These are phyloP conservation scores for Recurvirostra avosetta DNA, from an alignment of 2,113 vertebrate genomes.

Conservation along the genomic window DNA sequence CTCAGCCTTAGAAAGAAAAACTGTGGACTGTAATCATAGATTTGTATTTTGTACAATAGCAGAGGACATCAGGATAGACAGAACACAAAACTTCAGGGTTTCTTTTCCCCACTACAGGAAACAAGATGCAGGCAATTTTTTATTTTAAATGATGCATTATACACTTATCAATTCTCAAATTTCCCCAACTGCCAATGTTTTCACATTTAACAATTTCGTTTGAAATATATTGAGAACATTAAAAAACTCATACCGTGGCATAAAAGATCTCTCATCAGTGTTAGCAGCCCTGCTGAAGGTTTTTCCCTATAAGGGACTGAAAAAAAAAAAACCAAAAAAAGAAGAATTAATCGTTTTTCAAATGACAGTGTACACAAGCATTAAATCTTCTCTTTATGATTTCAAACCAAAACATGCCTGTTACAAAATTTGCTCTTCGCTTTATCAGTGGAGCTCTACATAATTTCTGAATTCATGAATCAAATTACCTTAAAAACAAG, in stretches of 20 bases:
- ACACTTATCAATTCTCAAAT: neutral
- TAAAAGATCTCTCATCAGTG: slow-evolving; percentile 74
- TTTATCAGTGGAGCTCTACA: neutral
- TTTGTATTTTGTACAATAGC: neutral
- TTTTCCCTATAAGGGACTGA: slow-evolving; percentile 1
- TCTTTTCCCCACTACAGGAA: neutral
- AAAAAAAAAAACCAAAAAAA: neutral
- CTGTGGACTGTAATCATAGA: neutral
- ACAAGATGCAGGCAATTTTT: neutral
- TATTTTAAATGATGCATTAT: neutral
- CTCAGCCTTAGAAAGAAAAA: neutral
- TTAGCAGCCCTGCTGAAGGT: slow-evolving; percentile 41
- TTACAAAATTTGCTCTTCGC: neutral
- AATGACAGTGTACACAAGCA: neutral
- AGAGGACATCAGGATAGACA: neutral
- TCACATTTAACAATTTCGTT: neutral
- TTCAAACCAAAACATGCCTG: neutral
- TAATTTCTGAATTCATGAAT: neutral
- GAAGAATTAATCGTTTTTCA: neutral
- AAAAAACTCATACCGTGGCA: slow-evolving; percentile 56
- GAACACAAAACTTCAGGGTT: neutral
- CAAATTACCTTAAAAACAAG: neutral
- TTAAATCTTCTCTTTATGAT: neutral
- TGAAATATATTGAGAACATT: neutral
- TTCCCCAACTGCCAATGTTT: neutral